phyloP scores from a whole-genome alignment of 1,140 invertebrate species.

The Aphelinus certus region DNA sequence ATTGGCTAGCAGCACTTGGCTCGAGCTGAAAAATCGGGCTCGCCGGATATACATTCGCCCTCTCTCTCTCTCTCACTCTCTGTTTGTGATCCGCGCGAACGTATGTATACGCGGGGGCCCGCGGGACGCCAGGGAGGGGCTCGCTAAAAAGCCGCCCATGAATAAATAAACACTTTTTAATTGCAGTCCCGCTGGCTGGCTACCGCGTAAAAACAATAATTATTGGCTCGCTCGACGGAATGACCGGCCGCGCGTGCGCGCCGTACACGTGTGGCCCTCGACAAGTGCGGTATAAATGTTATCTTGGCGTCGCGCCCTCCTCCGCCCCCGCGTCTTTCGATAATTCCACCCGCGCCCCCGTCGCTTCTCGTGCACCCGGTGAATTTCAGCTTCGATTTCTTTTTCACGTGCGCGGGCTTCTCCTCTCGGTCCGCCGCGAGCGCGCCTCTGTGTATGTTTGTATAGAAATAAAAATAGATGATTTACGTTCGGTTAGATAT shows the following conservation, averaged over 20 bases:
- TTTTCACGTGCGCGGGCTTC: background rate
- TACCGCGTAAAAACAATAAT: slow-evolving; percentile 65
- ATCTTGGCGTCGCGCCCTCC: slow-evolving; percentile 12
- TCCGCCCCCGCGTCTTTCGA: slow-evolving; percentile 17
- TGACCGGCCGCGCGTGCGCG: slow-evolving; percentile 24
- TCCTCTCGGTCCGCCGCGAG: background rate
- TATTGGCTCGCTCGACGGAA: slow-evolving; percentile 59
- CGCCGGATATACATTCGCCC: background rate
- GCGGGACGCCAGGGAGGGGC: slow-evolving; percentile 32
- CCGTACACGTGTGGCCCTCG: slow-evolving; percentile 37
- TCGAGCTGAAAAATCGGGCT: slow-evolving; percentile 54
- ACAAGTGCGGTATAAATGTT: slow-evolving; percentile 48
- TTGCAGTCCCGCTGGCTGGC: slow-evolving; percentile 55
- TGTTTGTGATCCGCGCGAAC: slow-evolving; percentile 28
- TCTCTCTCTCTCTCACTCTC: slow-evolving; percentile 26
- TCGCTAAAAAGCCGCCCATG: slow-evolving; percentile 62
- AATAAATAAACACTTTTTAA: slow-evolving; percentile 68
- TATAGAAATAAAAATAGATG: background rate
- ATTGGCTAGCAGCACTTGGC: slow-evolving; percentile 50
- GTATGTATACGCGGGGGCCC: slow-evolving; percentile 32
- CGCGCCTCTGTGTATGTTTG: background rate
- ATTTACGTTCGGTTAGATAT: slow-evolving; percentile 38
- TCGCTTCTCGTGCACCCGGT: background rate
- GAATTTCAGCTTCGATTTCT: background rate
- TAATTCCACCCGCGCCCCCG: background rate